Conservation (phyloP, 2,113 vertebrate genomes). For the Cyrtonyx montezumae region DNA sequence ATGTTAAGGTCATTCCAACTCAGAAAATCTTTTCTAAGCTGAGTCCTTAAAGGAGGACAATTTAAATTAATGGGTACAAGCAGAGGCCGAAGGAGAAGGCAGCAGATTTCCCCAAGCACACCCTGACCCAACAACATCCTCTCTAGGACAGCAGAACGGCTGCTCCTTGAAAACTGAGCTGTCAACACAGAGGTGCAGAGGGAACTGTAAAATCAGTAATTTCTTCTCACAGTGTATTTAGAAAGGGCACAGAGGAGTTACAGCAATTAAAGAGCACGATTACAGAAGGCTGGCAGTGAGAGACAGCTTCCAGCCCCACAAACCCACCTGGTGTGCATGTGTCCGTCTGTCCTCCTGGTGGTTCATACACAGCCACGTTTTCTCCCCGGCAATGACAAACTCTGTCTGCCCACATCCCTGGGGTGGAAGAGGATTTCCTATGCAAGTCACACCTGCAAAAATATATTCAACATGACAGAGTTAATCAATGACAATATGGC, state of each 20-base stretch:
- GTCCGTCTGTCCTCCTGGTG: neutral
- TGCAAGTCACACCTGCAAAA: conserved; percentile 33
- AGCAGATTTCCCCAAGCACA: rapidly evolving
- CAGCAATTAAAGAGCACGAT: rapidly evolving
- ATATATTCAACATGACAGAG: conserved; percentile 27
- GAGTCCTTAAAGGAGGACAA: conserved; percentile 8
- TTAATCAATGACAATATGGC: conserved; percentile 35
- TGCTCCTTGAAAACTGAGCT: neutral
- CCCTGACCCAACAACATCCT: neutral
- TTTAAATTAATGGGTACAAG: neutral
- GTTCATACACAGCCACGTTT: neutral
- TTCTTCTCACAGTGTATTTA: rapidly evolving
- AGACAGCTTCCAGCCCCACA: neutral
- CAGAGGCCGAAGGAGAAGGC: neutral
- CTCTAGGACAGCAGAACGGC: neutral
- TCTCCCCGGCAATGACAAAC: conserved; percentile 22
- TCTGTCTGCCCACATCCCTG: neutral
- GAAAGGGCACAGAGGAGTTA: neutral
- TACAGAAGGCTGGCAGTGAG: neutral
- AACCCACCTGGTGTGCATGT: neutral
- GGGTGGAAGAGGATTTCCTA: conserved; percentile 33
- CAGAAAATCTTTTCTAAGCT: conserved; percentile 45
- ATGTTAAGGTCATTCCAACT: conserved; percentile 11
- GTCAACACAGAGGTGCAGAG: neutral
- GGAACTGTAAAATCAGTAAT: neutral